Evolutionary conservation across 2,113 vertebrate genomes (phyloP).

Genomic region (Meles meles): DNA sequence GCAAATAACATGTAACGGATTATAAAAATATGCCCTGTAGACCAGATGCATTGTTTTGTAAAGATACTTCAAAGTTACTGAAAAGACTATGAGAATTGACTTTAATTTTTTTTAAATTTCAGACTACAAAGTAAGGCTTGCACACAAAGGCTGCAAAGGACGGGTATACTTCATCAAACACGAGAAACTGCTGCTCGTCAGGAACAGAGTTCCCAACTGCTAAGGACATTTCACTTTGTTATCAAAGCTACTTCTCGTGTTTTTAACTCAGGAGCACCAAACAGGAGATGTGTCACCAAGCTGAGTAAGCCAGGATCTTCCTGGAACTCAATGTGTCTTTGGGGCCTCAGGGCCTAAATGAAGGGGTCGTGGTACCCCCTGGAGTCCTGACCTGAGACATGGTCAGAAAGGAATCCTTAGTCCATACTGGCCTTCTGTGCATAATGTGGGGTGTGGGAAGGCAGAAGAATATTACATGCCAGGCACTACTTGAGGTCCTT

Average conservation of each 20-base stretch:
- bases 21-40: slow-evolving; percentile 13
- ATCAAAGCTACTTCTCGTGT: not conserved
- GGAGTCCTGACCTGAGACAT: not conserved
- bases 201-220: not conserved
- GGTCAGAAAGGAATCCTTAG: no score
- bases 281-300: not conserved
- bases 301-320: not conserved
- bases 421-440: not conserved
- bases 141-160: not conserved
- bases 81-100: slow-evolving; percentile 8
- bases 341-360: not conserved
- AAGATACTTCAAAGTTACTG: slow-evolving; percentile 38
- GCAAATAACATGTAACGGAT: slow-evolving; percentile 22
- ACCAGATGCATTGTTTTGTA: slow-evolving; percentile 13
- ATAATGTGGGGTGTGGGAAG: not conserved
- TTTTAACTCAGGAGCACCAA: not conserved
- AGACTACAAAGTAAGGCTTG: not conserved
- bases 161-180: not conserved
- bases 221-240: not conserved
- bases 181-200: not conserved
- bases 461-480: not conserved
- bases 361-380: not conserved
- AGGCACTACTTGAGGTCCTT: not conserved
- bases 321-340: not conserved
- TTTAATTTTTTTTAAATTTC: not conserved